Base-by-base conservation (phyloP, 2,113 vertebrate species). In the Gymnobelideus leadbeateri region DNA sequence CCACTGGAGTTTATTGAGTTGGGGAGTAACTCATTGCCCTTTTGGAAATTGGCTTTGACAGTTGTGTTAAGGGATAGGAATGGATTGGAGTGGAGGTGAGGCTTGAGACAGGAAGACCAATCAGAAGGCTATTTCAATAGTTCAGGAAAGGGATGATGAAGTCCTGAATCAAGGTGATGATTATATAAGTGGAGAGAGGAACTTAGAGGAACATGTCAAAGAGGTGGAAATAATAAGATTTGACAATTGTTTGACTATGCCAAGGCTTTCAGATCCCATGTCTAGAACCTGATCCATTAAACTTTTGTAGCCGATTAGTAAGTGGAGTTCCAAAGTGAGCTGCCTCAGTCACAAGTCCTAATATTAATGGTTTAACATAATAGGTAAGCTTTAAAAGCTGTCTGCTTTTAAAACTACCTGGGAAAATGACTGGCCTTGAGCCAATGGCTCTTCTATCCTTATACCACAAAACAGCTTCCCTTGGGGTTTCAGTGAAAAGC, bases 351-450 rank as follows among this genome's bases (percentile, higher is more conserved):
- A 84, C 19, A 84, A 84, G 68, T 43, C 68, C 68, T 84, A 43
- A 84, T 84, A 84, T 84, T 84, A 84, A 84, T 43, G 19, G 19
- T n/a, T 84, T 23, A 21, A 84, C 19, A 84, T 43, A 84, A 84
- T 43, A 43, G n/a, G n/a, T 91, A 89, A 54, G 5, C 91, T 93
- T 94, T 57, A 93, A 91, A 84, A 84, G 53, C 37, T 93, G 12
- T 91, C 90, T 51, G 89, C 93, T 94, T 55, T 95, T 96, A 93
- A 89, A 49, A 57, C 77, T 93, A 61, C 84, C 92, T 43, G 91
- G 84, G 93, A 93, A 96, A 93, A 49, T 50, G 84, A 94, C 47
- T 94, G 46, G 91, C 51, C 96, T 96, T 93, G 52, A 89, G 93
- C 95, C 91, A 55, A 77, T 37, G 43, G 37, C n/a, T 89, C 97